Evolutionary conservation across 1,140 invertebrate genomes (phyloP).

Genomic region (Diorhabda elongata): DNA sequence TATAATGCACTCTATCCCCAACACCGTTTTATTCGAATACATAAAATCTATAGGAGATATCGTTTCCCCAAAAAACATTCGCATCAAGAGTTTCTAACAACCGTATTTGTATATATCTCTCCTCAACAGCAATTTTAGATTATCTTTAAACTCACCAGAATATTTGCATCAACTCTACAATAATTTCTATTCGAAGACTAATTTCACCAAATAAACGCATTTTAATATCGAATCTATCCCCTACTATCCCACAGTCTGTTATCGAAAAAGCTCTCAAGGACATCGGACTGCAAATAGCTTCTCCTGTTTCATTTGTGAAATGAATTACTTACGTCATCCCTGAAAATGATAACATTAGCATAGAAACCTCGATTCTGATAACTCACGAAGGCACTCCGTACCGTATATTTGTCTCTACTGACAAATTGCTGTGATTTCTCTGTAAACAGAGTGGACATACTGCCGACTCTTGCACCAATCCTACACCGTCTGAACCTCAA

Average conservation of each 20-base stretch:
- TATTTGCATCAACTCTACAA: not conserved
- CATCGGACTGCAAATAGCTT: not conserved
- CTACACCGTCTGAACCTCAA: too few species aligned
- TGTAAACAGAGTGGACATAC: not conserved
- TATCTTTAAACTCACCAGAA: not conserved
- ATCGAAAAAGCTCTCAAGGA: not conserved
- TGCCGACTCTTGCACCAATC: not conserved
- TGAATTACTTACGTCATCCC: not conserved
- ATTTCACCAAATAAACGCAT: not conserved
- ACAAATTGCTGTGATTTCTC: not conserved
- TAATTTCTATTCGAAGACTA: not conserved
- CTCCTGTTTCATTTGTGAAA: not conserved
- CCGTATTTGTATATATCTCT: constrained; percentile 11
- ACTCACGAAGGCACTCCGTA: not conserved
- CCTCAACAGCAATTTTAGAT: not conserved
- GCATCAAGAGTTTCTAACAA: constrained; percentile 9
- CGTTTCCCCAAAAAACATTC: constrained; percentile 8
- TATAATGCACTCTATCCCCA: constrained; percentile 1
- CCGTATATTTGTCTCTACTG: not conserved
- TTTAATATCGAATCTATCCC: not conserved
- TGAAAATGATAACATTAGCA: not conserved
- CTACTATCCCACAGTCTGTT: not conserved
- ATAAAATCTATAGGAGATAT: not conserved
- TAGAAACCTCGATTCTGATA: not conserved
- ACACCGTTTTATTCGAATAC: constrained; percentile 2